Percentiles rank a stretch among this genome's conserved stretches.
These are phyloP conservation scores for Neotragus pygmaeus DNA, from an alignment of 2,113 vertebrate species.

Conservation along the genomic window DNA sequence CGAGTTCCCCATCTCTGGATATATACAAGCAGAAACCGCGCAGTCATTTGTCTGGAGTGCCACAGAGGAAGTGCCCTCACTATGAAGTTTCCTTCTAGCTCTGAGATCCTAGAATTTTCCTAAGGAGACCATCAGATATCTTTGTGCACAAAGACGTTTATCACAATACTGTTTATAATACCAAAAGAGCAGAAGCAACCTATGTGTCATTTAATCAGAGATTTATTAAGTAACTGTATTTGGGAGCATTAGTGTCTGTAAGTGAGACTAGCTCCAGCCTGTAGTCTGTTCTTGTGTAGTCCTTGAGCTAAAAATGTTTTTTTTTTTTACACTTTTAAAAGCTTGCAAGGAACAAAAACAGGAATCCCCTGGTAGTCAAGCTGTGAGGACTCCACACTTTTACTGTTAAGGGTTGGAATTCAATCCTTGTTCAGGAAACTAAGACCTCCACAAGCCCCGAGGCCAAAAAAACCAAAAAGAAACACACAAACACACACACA, in stretches of 20 bases:
- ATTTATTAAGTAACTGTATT: background rate
- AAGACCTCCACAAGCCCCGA: background rate
- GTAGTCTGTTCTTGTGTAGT: background rate
- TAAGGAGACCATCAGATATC: background rate
- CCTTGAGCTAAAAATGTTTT: background rate
- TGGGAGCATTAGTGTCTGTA: background rate
- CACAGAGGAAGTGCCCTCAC: background rate
- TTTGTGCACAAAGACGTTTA: background rate
- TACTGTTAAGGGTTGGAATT: background rate
- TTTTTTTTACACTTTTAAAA: conserved; percentile 5
- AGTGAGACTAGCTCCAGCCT: background rate
- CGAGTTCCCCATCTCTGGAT: background rate
- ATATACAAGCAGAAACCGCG: background rate
- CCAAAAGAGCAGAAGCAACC: background rate
- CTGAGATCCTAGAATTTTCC: background rate
- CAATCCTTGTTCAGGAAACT: background rate
- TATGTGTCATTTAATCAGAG: background rate
- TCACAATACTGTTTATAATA: background rate
- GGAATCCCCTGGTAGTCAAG: background rate
- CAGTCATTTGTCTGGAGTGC: background rate
- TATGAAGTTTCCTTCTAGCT: background rate
- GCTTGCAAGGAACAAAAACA: background rate
- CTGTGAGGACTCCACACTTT: background rate
- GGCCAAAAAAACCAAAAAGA: background rate
- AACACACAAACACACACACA: background rate